Evolutionary conservation across 1,140 invertebrate species (phyloP).

Genomic region (Drosophila sulfurigaster): DNA sequence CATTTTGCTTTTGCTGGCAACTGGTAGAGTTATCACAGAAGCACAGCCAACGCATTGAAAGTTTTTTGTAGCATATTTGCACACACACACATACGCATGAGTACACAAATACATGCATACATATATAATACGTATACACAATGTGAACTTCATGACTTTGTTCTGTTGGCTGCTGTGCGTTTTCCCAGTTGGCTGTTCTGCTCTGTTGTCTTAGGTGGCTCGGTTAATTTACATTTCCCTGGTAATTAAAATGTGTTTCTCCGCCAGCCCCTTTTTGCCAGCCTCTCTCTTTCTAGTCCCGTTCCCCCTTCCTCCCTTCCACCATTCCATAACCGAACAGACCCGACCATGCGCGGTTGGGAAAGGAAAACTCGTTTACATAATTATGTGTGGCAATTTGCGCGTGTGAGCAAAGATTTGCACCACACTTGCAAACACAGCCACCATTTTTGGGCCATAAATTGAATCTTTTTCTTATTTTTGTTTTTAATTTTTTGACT

Average conservation of each 20-base stretch:
- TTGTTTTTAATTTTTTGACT: background rate
- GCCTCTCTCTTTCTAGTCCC: no score
- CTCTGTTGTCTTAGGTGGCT: conserved; percentile 71
- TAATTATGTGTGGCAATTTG: conserved; percentile 81
- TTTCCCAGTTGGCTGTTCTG: conserved; percentile 50
- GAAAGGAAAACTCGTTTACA: conserved; percentile 69
- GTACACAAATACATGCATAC: conserved; percentile 8
- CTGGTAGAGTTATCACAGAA: conserved; percentile 65
- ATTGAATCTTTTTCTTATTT: conserved; percentile 54
- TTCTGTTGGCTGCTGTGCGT: conserved; percentile 49
- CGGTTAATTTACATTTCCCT: conserved; percentile 81
- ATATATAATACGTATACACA: conserved; percentile 8
- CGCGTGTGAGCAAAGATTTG: conserved; percentile 68
- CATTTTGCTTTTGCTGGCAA: conserved; percentile 41
- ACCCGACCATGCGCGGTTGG: conserved; percentile 15
- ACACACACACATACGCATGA: conserved; percentile 39
- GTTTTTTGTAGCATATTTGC: conserved; percentile 48
- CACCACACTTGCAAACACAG: conserved; percentile 43
- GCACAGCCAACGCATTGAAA: conserved; percentile 54
- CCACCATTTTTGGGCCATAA: conserved; percentile 46
- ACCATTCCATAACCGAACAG: background rate
- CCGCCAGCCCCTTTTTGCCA: conserved; percentile 23
- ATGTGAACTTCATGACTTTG: conserved; percentile 56
- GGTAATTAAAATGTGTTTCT: conserved; percentile 76
- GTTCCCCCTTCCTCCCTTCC: background rate